Percentiles rank a stretch among this genome's conserved stretches.
Conservation (phyloP, 2,888 invertebrate genomes). For the Aphodius sticticus region DNA sequence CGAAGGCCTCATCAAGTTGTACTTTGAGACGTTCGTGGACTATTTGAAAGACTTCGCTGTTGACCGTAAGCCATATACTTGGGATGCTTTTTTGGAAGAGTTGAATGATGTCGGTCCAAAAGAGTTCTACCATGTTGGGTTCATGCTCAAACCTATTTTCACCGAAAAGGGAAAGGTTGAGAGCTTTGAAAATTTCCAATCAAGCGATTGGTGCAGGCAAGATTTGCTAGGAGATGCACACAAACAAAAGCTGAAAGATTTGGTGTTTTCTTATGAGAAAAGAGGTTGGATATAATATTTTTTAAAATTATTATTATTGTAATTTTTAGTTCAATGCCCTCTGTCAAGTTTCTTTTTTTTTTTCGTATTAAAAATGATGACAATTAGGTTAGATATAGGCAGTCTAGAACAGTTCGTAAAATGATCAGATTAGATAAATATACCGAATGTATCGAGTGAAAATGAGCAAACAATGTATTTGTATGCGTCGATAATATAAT, state of each 20-base stretch:
- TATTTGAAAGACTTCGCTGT: slow-evolving; percentile 57
- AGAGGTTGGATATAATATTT: slow-evolving; percentile 52
- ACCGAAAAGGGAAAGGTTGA: slow-evolving; percentile 61
- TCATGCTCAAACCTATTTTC: slow-evolving; percentile 63
- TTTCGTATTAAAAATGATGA: too few species aligned
- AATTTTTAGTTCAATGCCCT: background rate
- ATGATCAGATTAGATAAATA: background rate
- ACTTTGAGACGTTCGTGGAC: slow-evolving; percentile 62
- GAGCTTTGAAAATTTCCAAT: slow-evolving; percentile 58
- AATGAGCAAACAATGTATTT: too few species aligned
- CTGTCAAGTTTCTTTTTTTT: too few species aligned
- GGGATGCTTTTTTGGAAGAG: slow-evolving; percentile 60
- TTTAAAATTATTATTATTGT: background rate
- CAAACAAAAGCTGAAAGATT: slow-evolving; percentile 53
- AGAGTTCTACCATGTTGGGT: slow-evolving; percentile 61
- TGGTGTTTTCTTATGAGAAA: slow-evolving; percentile 53
- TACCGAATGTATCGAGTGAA: background rate
- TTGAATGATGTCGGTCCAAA: slow-evolving; percentile 57
- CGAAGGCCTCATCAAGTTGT: slow-evolving; percentile 63
- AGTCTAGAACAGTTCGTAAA: background rate
- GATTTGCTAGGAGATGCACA: slow-evolving; percentile 56
- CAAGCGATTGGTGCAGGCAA: slow-evolving; percentile 55
- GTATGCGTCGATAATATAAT: too few species aligned
- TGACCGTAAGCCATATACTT: slow-evolving; percentile 54
- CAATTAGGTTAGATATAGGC: too few species aligned